These are phyloP conservation scores for Linepithema humile DNA, from an alignment of 1,140 invertebrate species.

Conservation along the genomic window DNA sequence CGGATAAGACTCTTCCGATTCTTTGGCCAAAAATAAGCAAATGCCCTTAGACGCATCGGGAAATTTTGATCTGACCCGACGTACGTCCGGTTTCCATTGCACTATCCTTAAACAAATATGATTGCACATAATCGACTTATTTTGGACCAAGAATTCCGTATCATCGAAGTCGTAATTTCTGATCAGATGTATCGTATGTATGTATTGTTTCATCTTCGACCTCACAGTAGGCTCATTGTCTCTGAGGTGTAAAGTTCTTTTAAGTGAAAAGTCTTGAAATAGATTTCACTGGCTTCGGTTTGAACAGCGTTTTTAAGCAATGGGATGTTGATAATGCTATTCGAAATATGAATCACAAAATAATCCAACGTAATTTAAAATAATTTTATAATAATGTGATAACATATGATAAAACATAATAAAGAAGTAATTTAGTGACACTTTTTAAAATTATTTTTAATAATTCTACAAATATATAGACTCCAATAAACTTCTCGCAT, in stretches of 20 bases:
- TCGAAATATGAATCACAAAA: not conserved
- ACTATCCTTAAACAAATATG: not conserved
- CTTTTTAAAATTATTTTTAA: not conserved
- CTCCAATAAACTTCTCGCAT: not conserved
- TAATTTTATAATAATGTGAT: not conserved
- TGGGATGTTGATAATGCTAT: not conserved
- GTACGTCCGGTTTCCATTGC: not conserved
- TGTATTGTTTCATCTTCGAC: slow-evolving; percentile 8
- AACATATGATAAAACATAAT: too few relatives aligned
- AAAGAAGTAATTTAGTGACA: too few relatives aligned
- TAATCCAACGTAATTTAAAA: not conserved
- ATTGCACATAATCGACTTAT: slow-evolving; percentile 20
- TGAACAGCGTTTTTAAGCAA: not conserved
- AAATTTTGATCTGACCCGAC: not conserved
- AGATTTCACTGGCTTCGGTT: not conserved
- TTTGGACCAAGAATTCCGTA: slow-evolving; percentile 18
- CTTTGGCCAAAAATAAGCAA: slow-evolving; percentile 22
- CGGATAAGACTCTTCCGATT: slow-evolving; percentile 18
- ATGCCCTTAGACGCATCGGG: not conserved
- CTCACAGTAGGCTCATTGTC: not conserved
- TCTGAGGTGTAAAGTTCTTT: not conserved
- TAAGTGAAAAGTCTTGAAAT: not conserved
- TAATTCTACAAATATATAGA: not conserved
- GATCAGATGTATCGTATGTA: not conserved
- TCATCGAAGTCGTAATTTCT: not conserved